Evolutionary conservation across 2,888 invertebrate genomes (phyloP), one percentile per base, ranked within the genome.

Genomic region (Imbricaverruca yamaguchii): DNA sequence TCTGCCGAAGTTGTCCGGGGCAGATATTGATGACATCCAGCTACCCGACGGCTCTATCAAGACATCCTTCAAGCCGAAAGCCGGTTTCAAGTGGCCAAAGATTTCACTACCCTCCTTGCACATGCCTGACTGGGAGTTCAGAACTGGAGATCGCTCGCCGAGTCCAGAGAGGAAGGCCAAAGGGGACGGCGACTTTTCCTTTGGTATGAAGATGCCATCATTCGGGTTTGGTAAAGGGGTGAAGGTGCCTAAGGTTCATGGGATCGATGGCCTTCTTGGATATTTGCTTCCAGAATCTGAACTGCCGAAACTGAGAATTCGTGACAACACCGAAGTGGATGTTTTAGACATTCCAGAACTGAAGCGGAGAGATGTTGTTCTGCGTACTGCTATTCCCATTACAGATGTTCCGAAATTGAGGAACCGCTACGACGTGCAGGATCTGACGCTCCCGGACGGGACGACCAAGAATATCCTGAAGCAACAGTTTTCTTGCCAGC

Each of bases 401-500:
- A 55, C 39, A 15, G 74, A 74, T 53, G 10, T 74, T 53, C 74
- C 74, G 15, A 74, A 74, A 18, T 11, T 74, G 21, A 18, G 55
- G 7, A 18, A 10, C 10, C 21, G 55, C n/a, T 21, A 55, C 18
- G 9, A 74, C 10, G 53, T 74, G 6, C 15, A 74, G 10, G 21
- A 74, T 15, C 21, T 74, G 9, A 74, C 74, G 12, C 53, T 74
- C 3, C 74, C 74, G 2, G 53, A 74, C 21, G 53, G 21, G 7
- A 3, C 0, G 0, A 18, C 55, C 0, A 74, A 55, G 15, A 74
- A 67, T 18, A 56, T 39, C 4, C 65, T 80, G 55, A 55, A 18
- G n/a, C 80, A 39, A 13, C 74, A 80, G 23, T 67, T 69, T n/a
- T 55, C 59, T 12, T 79, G 67, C 8, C 80, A 78, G n/a, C 74